Evolutionary conservation across 2,888 invertebrate species (phyloP).

Genomic region (Argyresthia albistria): DNA sequence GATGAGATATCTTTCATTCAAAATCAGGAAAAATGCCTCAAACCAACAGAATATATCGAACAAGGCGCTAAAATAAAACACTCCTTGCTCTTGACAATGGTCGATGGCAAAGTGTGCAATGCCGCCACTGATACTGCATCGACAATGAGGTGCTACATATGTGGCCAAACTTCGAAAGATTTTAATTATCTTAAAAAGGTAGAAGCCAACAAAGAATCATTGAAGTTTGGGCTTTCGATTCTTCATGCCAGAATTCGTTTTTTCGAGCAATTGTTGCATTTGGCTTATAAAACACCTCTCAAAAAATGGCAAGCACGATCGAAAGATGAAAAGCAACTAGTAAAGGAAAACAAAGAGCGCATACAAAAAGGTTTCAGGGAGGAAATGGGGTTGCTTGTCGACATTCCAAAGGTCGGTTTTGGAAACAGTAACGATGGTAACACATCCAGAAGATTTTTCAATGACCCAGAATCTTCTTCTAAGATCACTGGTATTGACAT

Average conservation of each 20-base stretch:
- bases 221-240: not conserved
- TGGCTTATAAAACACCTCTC: not conserved
- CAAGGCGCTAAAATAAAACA: conserved; percentile 2
- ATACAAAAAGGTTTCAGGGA: no score
- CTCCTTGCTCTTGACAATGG: conserved; percentile 11
- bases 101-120: conserved; percentile 14
- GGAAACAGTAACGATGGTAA: no score
- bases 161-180: conserved; percentile 11
- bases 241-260: not conserved
- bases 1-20: conserved; percentile 10
- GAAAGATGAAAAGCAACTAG: no score
- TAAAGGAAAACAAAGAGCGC: no score
- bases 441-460: no score
- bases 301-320: no score
- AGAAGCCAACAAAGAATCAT: not conserved
- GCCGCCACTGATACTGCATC: conserved; percentile 9
- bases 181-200: conserved; percentile 6
- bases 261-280: not conserved
- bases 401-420: no score
- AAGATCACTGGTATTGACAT: no score
- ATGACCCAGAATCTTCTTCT: no score
- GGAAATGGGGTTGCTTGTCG: no score
- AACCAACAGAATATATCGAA: not conserved
- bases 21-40: not conserved
- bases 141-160: conserved; percentile 10